Percentiles rank a stretch among this genome's conserved stretches.
Evolutionary conservation across 2,797 vertebrate species (phyloP).

Genomic region (Sphenopsis melanotis): DNA sequence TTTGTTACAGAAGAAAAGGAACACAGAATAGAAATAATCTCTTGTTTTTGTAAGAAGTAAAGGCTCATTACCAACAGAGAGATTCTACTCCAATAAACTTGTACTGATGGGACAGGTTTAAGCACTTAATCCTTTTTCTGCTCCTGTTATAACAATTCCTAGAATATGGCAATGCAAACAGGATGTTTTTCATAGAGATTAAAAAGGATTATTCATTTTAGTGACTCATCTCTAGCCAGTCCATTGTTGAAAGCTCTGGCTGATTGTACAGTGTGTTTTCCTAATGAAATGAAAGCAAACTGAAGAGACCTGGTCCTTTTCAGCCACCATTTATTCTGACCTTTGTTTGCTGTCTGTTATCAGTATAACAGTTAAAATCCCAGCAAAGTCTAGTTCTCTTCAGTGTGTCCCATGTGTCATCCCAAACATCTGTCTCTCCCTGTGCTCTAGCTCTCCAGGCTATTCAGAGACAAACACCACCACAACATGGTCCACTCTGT

Average conservation of each 20-base stretch:
- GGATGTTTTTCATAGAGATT: conserved; percentile 62
- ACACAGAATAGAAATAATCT: neutral
- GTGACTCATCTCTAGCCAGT: conserved; percentile 53
- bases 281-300: conserved; percentile 19
- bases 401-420: neutral
- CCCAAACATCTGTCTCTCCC: neutral
- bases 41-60: neutral
- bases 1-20: neutral
- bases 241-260: conserved; percentile 16
- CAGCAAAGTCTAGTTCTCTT: neutral
- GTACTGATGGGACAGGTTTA: conserved; percentile 18
- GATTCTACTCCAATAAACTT: conserved; percentile 7
- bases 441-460: neutral
- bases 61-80: neutral
- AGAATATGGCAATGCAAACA: conserved; percentile 47
- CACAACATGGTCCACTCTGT: no score
- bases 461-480: neutral
- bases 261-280: neutral
- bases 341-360: conserved; percentile 18
- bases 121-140: conserved; percentile 43
- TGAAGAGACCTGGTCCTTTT: neutral
- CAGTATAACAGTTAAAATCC: neutral
- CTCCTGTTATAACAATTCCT: conserved; percentile 51
- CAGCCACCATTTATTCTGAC: neutral
- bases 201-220: conserved; percentile 51